A percentile compares a stretch with the other conserved stretches of the same genome.
phyloP scores from a whole-genome alignment of 1,140 invertebrate genomes.

The Eumeta japonica region DNA sequence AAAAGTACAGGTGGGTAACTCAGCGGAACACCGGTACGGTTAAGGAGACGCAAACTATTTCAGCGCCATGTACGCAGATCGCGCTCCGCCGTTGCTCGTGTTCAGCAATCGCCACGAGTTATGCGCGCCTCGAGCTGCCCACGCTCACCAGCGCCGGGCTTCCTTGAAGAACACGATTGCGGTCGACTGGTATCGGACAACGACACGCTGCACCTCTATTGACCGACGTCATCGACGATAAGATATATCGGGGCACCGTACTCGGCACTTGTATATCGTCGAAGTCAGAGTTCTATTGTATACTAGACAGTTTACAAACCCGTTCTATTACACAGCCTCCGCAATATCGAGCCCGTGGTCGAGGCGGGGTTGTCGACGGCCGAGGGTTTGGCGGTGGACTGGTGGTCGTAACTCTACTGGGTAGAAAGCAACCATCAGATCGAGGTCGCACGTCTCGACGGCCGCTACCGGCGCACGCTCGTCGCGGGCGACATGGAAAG shows the following conservation, averaged over 20 bases:
- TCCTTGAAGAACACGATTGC: slow-evolving; percentile 90
- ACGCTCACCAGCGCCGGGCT: slow-evolving; percentile 72
- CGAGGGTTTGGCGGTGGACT: slow-evolving; percentile 84
- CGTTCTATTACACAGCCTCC: slow-evolving; percentile 68
- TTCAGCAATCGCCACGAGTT: slow-evolving; percentile 87
- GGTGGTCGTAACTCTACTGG: slow-evolving; percentile 83
- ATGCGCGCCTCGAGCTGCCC: slow-evolving; percentile 71
- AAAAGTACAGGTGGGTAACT: slow-evolving; percentile 75
- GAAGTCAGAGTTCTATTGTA: no score
- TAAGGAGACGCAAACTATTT: no score
- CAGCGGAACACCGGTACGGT: no score
- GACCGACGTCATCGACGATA: slow-evolving; percentile 91
- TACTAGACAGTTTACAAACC: no score
- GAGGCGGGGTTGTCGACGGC: slow-evolving; percentile 80
- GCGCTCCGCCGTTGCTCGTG: slow-evolving; percentile 75
- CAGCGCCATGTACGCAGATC: no score
- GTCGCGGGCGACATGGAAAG: slow-evolving; percentile 83
- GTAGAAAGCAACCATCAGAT: slow-evolving; percentile 88
- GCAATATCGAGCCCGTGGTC: slow-evolving; percentile 79
- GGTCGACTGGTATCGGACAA: slow-evolving; percentile 76
- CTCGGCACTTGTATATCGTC: no score
- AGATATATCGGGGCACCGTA: slow-evolving; percentile 79
- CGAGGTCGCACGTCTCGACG: slow-evolving; percentile 82
- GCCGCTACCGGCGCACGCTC: slow-evolving; percentile 74
- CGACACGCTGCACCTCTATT: slow-evolving; percentile 70